Evolutionary conservation across 2,888 invertebrate genomes (phyloP).

Genomic region (Lottia gigantea): DNA sequence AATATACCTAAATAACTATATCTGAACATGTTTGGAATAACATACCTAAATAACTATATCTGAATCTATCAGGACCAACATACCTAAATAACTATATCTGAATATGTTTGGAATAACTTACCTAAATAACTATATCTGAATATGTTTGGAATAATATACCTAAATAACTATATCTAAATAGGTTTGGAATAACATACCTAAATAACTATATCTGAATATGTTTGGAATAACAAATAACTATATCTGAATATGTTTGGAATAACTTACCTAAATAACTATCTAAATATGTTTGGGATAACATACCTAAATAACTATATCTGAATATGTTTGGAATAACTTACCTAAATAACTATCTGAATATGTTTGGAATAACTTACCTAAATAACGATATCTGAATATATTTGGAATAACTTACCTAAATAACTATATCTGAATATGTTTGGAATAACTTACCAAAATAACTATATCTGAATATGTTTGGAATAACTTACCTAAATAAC

Average conservation of each 20-base stretch:
- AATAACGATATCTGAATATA: constrained; percentile 24
- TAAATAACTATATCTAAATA: too few relatives aligned
- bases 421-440: constrained; percentile 25
- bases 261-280: too few relatives aligned
- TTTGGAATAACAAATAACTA: neutral
- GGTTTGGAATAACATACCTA: too few relatives aligned
- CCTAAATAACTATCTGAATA: constrained; percentile 19
- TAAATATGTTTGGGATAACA: too few relatives aligned
- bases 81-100: constrained; percentile 30
- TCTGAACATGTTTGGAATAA: constrained; percentile 17
- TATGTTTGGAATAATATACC: too few relatives aligned
- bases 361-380: constrained; percentile 26
- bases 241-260: too few relatives aligned
- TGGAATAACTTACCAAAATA: constrained; percentile 28
- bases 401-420: constrained; percentile 27
- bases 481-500: constrained; percentile 20
- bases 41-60: constrained; percentile 31
- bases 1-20: constrained; percentile 31
- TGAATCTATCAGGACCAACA: constrained; percentile 20
- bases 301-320: too few relatives aligned
- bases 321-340: constrained; percentile 20
- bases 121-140: constrained; percentile 20
- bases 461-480: constrained; percentile 24
- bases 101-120: constrained; percentile 15
- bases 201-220: constrained; percentile 1